Evolutionary conservation across 2,113 vertebrate species (phyloP).

Genomic region (Cepphus grylle): DNA sequence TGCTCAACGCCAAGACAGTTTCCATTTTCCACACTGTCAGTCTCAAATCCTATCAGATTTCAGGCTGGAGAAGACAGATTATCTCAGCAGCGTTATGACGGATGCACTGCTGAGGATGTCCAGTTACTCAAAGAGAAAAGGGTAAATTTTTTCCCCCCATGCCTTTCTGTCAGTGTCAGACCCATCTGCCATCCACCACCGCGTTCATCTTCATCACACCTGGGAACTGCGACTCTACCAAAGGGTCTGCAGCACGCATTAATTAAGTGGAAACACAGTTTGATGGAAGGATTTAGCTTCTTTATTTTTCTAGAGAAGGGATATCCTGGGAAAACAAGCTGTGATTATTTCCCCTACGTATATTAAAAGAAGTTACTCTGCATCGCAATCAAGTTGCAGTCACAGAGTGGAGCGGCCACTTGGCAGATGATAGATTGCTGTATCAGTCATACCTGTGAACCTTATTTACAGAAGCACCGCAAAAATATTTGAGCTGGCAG

Average conservation of each 20-base stretch:
- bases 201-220: background rate
- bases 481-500: slow-evolving; percentile 37
- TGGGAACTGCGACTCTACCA: fast-evolving
- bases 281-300: background rate
- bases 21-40: slow-evolving; percentile 31
- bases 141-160: background rate
- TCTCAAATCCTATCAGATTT: slow-evolving; percentile 32
- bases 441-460: slow-evolving; percentile 22
- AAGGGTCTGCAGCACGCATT: background rate
- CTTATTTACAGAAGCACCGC: slow-evolving; percentile 22
- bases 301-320: background rate
- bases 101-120: background rate
- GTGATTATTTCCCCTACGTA: background rate
- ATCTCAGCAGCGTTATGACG: background rate
- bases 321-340: background rate
- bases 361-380: background rate
- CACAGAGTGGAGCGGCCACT: background rate
- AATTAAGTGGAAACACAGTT: background rate
- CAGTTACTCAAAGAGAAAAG: slow-evolving; percentile 12
- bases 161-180: background rate
- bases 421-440: background rate
- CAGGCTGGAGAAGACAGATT: background rate
- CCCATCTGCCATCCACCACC: background rate
- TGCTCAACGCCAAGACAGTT: background rate
- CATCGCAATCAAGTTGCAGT: background rate